Evolutionary conservation across 1,140 invertebrate genomes (phyloP).

Genomic region (Papilio machaon): DNA sequence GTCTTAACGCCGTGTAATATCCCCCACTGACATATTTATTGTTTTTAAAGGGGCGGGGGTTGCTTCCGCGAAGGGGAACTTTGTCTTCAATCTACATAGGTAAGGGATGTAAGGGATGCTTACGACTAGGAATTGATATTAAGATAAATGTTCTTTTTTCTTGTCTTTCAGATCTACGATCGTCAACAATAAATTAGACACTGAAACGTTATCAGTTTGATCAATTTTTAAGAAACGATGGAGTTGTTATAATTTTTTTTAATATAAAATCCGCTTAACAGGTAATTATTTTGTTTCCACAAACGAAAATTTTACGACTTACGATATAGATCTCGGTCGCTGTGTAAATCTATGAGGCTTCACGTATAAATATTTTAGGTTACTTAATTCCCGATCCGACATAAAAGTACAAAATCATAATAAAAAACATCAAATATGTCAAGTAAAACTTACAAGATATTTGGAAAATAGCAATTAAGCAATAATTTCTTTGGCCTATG

Average conservation of each 20-base stretch:
- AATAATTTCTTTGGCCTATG: no score
- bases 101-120: slow-evolving; percentile 54
- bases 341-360: slow-evolving; percentile 14
- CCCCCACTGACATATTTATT: slow-evolving; percentile 80
- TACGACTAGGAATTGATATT: slow-evolving; percentile 43
- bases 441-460: background rate
- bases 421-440: background rate
- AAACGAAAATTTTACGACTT: slow-evolving; percentile 41
- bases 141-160: slow-evolving; percentile 23
- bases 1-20: slow-evolving; percentile 76
- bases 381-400: slow-evolving; percentile 4
- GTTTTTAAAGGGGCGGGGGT: slow-evolving; percentile 68
- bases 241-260: slow-evolving; percentile 30
- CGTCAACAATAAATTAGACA: background rate
- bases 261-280: slow-evolving; percentile 34
- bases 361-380: background rate
- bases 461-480: no score
- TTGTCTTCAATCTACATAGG: slow-evolving; percentile 47
- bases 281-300: slow-evolving; percentile 35
- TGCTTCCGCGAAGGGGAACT: slow-evolving; percentile 62
- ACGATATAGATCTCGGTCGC: slow-evolving; percentile 39
- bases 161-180: slow-evolving; percentile 9
- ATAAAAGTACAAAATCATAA: background rate
- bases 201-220: background rate
- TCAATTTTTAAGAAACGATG: slow-evolving; percentile 36